phyloP scores from a whole-genome alignment of 2,113 vertebrate genomes.

The Tauraco erythrolophus region DNA sequence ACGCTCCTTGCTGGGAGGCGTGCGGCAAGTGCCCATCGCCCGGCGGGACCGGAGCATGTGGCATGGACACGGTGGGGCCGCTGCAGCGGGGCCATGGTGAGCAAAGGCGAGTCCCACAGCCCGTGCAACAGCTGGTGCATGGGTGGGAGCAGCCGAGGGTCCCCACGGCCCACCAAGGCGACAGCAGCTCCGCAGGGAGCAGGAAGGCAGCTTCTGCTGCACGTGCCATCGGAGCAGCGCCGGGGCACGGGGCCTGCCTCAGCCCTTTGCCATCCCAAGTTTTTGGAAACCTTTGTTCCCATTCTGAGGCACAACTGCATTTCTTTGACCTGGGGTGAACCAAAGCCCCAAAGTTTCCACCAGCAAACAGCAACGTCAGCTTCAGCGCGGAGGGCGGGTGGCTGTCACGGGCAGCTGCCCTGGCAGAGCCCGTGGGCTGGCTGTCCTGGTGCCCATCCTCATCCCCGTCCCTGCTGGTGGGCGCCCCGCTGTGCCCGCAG shows the following conservation, averaged over 20 bases:
- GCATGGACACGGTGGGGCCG: fast-evolving
- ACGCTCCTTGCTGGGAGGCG: neutral
- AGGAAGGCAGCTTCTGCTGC: fast-evolving
- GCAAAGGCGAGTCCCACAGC: neutral
- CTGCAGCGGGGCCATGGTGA: neutral
- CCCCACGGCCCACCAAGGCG: fast-evolving
- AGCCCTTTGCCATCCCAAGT: neutral
- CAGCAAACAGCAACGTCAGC: neutral
- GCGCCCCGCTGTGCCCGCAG: neutral
- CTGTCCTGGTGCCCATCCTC: too few species aligned
- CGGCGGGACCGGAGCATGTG: fast-evolving
- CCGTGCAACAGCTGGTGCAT: fast-evolving
- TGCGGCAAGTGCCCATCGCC: fast-evolving
- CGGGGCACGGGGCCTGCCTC: fast-evolving
- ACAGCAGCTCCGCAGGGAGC: neutral
- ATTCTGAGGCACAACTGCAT: neutral
- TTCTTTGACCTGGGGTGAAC: neutral
- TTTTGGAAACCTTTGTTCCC: neutral
- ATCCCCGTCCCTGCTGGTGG: fast-evolving
- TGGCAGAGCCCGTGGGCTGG: neutral
- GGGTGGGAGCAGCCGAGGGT: neutral
- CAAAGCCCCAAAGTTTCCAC: neutral
- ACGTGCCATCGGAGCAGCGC: fast-evolving
- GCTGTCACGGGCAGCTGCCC: too few species aligned
- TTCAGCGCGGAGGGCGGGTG: too few species aligned